Conservation (phyloP, 92 coral and sea anemone species). For the Parazoanthus atlanticus region DNA sequence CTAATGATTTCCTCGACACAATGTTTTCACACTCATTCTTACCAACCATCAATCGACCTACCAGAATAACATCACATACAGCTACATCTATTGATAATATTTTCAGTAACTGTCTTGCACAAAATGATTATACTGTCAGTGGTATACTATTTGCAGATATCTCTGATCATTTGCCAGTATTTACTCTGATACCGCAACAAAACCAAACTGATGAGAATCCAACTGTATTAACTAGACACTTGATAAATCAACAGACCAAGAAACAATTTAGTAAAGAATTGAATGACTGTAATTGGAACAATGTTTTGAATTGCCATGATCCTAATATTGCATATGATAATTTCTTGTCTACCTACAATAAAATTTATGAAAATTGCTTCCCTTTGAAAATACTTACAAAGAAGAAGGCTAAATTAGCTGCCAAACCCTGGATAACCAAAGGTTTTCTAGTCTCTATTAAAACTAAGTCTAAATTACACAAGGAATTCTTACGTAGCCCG, state of each 20-base stretch:
- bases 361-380: neutral
- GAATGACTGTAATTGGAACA: neutral
- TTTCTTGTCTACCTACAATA: neutral
- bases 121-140: neutral
- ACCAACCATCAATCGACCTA: neutral
- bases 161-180: slow-evolving; percentile 36
- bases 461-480: neutral
- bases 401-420: neutral
- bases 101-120: neutral
- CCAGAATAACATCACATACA: slow-evolving; percentile 21
- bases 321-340: neutral
- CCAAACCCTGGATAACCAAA: neutral
- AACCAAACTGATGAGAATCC: neutral
- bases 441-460: neutral
- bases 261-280: neutral
- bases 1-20: slow-evolving; percentile 18
- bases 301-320: neutral
- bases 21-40: neutral
- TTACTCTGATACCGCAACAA: neutral
- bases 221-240: neutral
- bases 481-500: neutral
- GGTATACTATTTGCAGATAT: slow-evolving; percentile 28
- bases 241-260: neutral
- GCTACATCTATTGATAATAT: slow-evolving; percentile 32
- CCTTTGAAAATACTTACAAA: neutral